Conservation (phyloP, 2,113 vertebrate species). For the Myiagra hebetior region DNA sequence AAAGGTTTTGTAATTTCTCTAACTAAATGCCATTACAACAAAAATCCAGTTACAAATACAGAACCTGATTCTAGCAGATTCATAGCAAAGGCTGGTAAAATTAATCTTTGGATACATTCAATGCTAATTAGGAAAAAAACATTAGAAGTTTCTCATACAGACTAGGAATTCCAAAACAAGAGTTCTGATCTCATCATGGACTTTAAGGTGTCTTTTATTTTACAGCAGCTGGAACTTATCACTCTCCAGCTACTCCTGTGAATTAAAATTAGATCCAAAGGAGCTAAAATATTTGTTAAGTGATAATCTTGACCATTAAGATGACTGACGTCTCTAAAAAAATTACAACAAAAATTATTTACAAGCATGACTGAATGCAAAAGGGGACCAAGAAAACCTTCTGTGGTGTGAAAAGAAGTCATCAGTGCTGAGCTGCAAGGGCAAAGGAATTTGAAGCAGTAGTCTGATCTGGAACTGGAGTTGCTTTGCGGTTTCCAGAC, state of each 20-base stretch:
- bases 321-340: not conserved
- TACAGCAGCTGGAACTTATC: not conserved
- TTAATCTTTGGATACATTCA: not conserved
- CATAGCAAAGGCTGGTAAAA: not conserved
- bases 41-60: not conserved
- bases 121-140: not conserved
- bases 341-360: not conserved
- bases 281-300: not conserved
- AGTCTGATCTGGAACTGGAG: not conserved
- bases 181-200: not conserved
- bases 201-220: not conserved
- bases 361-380: not conserved
- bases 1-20: not conserved
- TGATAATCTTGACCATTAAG: not conserved
- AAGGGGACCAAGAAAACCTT: not conserved
- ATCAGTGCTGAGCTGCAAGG: not conserved
- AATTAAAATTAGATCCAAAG: not conserved
- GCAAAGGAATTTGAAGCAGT: not conserved
- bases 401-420: not conserved
- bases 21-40: not conserved
- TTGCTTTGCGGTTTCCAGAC: not conserved
- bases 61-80: not conserved
- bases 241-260: not conserved
- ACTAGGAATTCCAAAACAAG: not conserved
- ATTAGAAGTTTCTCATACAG: not conserved